Percentiles rank a stretch among this genome's conserved stretches.
Conservation (phyloP, 2,113 vertebrate species). For the Orycteropus afer region DNA sequence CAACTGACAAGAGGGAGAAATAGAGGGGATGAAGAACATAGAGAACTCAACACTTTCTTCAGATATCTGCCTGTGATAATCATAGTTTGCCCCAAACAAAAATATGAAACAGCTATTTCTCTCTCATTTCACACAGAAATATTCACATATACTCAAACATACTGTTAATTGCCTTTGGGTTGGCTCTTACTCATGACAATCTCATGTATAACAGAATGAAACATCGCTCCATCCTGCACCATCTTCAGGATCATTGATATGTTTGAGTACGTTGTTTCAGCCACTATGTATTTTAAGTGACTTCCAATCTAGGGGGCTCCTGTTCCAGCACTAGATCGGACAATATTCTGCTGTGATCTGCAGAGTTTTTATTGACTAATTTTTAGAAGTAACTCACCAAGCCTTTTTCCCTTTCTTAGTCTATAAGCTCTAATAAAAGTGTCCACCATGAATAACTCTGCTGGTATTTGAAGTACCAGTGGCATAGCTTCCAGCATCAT, state of each 20-base stretch:
- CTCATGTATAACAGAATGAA: neutral
- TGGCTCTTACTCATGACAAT: neutral
- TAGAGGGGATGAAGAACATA: neutral
- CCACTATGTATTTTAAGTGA: neutral
- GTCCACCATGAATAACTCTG: neutral
- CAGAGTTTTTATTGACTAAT: neutral
- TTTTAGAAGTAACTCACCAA: neutral
- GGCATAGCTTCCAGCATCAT: neutral
- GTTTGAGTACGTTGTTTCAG: neutral
- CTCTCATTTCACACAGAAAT: neutral
- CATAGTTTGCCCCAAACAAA: neutral
- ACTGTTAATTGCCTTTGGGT: neutral
- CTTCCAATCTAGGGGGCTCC: neutral
- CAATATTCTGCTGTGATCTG: neutral
- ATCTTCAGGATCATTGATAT: neutral
- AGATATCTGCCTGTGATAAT: neutral
- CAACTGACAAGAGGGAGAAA: neutral
- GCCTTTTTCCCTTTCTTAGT: neutral
- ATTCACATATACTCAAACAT: neutral
- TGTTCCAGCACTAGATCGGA: neutral
- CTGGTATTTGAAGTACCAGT: neutral
- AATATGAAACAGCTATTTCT: neutral
- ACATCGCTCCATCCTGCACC: neutral
- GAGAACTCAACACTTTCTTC: neutral
- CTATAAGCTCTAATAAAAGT: neutral